Evolutionary conservation across 2,797 vertebrate genomes (phyloP).

Genomic region (Esox lucius): DNA sequence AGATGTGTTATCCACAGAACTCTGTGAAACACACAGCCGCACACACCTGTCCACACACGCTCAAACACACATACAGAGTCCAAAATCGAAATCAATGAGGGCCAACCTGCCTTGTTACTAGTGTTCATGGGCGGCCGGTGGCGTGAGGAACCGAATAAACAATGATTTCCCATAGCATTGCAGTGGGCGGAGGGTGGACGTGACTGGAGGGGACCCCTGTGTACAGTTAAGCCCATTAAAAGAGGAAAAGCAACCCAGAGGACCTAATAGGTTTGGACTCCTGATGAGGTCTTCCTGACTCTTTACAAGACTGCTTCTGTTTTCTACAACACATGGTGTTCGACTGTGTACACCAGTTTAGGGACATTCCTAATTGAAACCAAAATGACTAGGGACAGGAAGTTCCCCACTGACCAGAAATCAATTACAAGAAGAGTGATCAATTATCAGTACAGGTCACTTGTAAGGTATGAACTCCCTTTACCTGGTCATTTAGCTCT

Average conservation of each 20-base stretch:
- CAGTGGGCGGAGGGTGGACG: neutral
- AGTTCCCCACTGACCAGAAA: too few species aligned
- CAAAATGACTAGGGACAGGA: too few species aligned
- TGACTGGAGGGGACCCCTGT: conserved; percentile 21
- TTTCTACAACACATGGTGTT: conserved; percentile 62
- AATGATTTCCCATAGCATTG: conserved; percentile 45
- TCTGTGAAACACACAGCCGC: neutral
- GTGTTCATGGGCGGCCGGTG: conserved; percentile 19
- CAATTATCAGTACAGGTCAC: too few species aligned
- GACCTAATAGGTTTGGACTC: conserved; percentile 65
- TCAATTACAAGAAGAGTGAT: too few species aligned
- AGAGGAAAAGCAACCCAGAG: conserved; percentile 39
- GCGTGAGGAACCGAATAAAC: conserved; percentile 29
- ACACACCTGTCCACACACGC: neutral
- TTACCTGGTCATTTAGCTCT: too few species aligned
- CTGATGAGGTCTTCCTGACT: conserved; percentile 46
- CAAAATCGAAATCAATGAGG: neutral
- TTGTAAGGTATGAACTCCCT: too few species aligned
- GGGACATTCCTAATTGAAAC: too few species aligned
- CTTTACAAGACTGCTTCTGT: conserved; percentile 63
- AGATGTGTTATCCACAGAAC: conserved; percentile 9
- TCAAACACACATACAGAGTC: conserved; percentile 5
- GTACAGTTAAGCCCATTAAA: conserved; percentile 74
- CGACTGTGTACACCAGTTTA: neutral
- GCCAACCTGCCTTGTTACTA: conserved; percentile 6